Evolutionary conservation across 2,888 invertebrate genomes (phyloP), one percentile per base, ranked within the genome.

Genomic region (Electrophaes corylata): DNA sequence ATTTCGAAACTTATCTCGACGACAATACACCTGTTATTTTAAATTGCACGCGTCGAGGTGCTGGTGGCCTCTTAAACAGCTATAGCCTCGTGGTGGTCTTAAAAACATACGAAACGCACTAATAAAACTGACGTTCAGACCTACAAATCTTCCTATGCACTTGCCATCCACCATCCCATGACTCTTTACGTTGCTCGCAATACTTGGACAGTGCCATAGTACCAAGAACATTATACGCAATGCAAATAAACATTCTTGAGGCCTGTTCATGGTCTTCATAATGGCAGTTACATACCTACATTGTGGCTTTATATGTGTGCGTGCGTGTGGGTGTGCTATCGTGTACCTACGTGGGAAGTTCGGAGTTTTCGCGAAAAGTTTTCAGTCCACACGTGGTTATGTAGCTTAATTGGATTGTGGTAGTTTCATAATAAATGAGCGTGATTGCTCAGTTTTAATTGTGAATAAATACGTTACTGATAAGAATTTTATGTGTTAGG

Each of bases 311-410:
- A 62, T 63, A 55, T 69, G 60, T 52, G 49, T 61, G 63, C 71
- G 73, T 75, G 72, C 66, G 72, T 70, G 66, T 71, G 63, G 62
- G 62, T 67, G 63, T 62, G 65, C 62, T 57, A 57, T 43, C 59
- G 75, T 83, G 73, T 75, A n/a, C n/a, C n/a, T n/a, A 75, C 64
- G 82, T 76, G 67, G 71, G 69, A 75, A 74, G 76, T 75, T 72
- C 72, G 71, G 72, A 76, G 72, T 79, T 79, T 76, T 71, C 69
- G 72, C 72, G 74, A 75, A 81, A 79, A 72, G 63, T 75, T 76
- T 81, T 81, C 78, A 74, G 75, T 48, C 53, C 59, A 62, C 59
- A 56, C 57, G 60, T 65, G 69, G 70, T 66, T 71, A 23, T 12
- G 10, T 19, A 35, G 62, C 48, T 64, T 58, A 40, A 40, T 31